A percentile compares a stretch with the other conserved stretches of the same genome.
Evolutionary conservation across 2,113 vertebrate species (phyloP).

Genomic region (Hipposideros armiger): DNA sequence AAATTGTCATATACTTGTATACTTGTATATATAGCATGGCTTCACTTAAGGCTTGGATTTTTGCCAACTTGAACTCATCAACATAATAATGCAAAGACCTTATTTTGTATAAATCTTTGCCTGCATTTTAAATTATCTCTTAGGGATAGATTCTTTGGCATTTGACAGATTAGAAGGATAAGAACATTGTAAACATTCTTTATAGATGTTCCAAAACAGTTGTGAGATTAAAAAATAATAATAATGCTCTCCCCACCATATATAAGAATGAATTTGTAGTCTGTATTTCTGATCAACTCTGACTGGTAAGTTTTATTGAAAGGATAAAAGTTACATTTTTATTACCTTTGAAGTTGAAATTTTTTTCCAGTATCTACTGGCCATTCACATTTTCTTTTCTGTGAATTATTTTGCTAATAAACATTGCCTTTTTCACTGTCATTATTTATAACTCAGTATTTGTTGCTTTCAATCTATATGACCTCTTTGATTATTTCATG

Average conservation of each 20-base stretch:
- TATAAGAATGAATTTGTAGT: neutral
- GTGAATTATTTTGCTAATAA: neutral
- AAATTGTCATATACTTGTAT: neutral
- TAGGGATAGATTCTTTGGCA: neutral
- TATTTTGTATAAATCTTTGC: neutral
- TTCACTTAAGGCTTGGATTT: neutral
- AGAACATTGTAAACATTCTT: neutral
- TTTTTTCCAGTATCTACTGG: neutral
- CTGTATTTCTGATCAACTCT: neutral
- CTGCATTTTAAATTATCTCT: neutral
- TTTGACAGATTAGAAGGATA: neutral
- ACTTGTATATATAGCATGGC: neutral
- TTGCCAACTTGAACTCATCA: neutral
- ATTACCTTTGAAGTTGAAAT: neutral
- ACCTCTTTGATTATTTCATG: neutral
- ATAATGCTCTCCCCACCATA: neutral
- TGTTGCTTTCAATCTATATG: neutral
- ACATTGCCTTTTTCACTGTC: neutral
- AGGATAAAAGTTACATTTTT: neutral
- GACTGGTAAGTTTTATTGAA: neutral
- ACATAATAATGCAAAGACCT: neutral
- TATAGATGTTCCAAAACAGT: neutral
- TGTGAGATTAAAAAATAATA: neutral
- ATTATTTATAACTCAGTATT: neutral
- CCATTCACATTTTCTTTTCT: neutral